Conservation (phyloP, 2,113 vertebrate species). For the Megatriorchis doriae region DNA sequence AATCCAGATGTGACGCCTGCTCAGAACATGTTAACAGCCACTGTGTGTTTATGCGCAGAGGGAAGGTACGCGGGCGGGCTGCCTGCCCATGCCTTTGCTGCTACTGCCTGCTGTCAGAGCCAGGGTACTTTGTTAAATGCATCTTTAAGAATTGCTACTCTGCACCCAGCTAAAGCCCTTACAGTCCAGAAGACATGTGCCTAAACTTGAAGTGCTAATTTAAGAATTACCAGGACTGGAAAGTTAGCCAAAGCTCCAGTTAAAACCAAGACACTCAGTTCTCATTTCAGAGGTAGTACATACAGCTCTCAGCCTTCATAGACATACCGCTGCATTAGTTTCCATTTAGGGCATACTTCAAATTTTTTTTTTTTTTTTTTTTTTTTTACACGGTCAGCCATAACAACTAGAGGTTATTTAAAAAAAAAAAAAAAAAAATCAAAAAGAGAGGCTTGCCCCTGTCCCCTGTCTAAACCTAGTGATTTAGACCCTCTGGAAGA, state of each 20-base stretch:
- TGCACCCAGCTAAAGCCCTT: not conserved
- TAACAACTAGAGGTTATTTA: not conserved
- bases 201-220: not conserved
- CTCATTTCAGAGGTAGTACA: not conserved
- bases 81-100: not conserved
- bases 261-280: not conserved
- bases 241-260: not conserved
- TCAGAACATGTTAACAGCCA: not conserved
- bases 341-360: not conserved
- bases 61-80: fast-evolving
- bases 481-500: not conserved
- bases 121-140: not conserved
- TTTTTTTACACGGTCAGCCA: not conserved
- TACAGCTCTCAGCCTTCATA: not conserved
- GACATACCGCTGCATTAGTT: fast-evolving
- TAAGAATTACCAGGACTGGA: not conserved
- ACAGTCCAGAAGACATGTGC: not conserved
- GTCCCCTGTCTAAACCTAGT: not conserved
- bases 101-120: fast-evolving
- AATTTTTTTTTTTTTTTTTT: not conserved
- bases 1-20: fast-evolving
- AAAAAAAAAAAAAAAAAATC: not conserved
- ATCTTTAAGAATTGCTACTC: not conserved
- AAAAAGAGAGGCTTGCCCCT: not conserved
- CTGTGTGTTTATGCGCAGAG: fast-evolving